Evolutionary conservation across 2,888 invertebrate species (phyloP).

Genomic region (Patella caerulea): DNA sequence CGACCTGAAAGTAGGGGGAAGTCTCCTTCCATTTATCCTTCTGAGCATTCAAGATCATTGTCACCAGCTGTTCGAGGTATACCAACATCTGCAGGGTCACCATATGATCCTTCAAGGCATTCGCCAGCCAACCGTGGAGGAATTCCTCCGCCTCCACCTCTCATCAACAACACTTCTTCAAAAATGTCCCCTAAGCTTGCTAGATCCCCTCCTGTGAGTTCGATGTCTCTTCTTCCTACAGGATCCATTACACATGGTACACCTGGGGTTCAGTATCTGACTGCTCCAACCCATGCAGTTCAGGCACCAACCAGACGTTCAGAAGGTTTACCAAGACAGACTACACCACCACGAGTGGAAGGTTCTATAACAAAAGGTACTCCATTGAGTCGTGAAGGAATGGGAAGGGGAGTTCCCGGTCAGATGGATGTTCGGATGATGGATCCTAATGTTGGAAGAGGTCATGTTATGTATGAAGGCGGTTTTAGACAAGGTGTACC

Average conservation of each 20-base stretch:
- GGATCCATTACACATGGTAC: constrained; percentile 92
- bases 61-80: constrained; percentile 56
- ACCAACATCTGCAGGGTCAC: constrained; percentile 41
- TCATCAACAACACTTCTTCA: constrained; percentile 51
- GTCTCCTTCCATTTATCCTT: constrained; percentile 41
- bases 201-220: constrained; percentile 55
- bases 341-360: constrained; percentile 45
- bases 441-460: constrained; percentile 37
- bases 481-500: constrained; percentile 33
- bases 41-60: constrained; percentile 45
- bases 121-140: constrained; percentile 50
- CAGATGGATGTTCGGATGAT: constrained; percentile 27
- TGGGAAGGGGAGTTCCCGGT: constrained; percentile 40
- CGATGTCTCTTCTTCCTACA: constrained; percentile 66
- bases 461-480: constrained; percentile 42
- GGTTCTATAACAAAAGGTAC: constrained; percentile 95
- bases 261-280: constrained; percentile 74
- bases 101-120: constrained; percentile 44
- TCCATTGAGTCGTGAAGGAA: constrained; percentile 78
- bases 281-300: constrained; percentile 18
- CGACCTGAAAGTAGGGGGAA: constrained; percentile 45
- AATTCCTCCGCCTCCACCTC: constrained; percentile 64
- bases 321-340: constrained; percentile 21
- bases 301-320: constrained; percentile 12
- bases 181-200: constrained; percentile 53